These are phyloP conservation scores for Chymomyza fuscimana DNA, from an alignment of 2,888 invertebrate species.

Conservation along the genomic window DNA sequence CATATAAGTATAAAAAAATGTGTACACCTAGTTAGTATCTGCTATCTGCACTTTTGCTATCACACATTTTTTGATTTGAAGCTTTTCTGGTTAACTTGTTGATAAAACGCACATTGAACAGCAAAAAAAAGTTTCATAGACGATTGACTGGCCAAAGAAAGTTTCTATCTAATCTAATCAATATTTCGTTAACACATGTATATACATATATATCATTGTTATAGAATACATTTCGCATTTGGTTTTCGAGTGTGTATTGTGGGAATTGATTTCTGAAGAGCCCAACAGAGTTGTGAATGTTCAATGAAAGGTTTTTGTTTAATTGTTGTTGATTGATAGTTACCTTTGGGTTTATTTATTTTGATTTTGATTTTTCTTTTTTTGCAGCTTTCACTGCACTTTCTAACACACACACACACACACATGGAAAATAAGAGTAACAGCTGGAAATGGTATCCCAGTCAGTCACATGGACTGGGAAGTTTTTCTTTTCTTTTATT, in stretches of 20 bases:
- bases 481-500: background rate
- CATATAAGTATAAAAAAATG: too few species aligned
- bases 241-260: conserved; percentile 9
- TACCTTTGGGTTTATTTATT: conserved; percentile 12
- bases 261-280: background rate
- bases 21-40: too few species aligned
- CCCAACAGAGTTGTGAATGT: background rate
- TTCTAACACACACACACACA: conserved; percentile 41
- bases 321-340: conserved; percentile 55
- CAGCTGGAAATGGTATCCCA: background rate
- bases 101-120: background rate
- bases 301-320: conserved; percentile 52
- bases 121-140: background rate
- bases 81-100: background rate
- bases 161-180: conserved; percentile 3
- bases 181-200: conserved; percentile 19
- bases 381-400: conserved; percentile 63
- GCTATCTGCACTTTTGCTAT: background rate
- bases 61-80: background rate
- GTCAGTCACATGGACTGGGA: background rate
- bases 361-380: conserved; percentile 8
- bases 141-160: background rate
- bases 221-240: background rate
- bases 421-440: background rate
- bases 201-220: background rate